Evolutionary conservation across 2,797 vertebrate genomes (phyloP).

Genomic region (Fundulus diaphanus): DNA sequence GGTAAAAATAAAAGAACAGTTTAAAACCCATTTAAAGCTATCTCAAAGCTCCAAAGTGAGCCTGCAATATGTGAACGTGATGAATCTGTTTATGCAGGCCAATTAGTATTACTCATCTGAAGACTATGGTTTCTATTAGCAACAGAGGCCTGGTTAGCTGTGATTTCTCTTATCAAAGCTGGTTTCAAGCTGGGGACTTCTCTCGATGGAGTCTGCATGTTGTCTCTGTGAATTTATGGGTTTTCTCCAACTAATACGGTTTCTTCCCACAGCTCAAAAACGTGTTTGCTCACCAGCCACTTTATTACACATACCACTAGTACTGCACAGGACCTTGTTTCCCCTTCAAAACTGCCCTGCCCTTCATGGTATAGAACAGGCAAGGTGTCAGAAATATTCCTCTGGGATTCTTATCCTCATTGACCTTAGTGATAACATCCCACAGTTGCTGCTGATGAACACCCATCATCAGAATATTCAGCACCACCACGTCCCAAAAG

Average conservation of each 20-base stretch:
- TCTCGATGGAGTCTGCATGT: background rate
- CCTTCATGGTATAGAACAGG: background rate
- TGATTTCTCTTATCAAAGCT: conserved; percentile 12
- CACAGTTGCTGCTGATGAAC: background rate
- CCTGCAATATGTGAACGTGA: conserved; percentile 11
- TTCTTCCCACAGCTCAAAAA: background rate
- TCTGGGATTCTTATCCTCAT: background rate
- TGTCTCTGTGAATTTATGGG: background rate
- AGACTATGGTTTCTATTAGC: conserved; percentile 5
- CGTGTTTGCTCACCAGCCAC: background rate
- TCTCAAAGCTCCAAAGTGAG: conserved; percentile 8
- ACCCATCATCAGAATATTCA: background rate
- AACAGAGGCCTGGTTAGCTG: conserved; percentile 18
- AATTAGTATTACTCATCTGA: conserved; percentile 39
- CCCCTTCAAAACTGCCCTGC: background rate
- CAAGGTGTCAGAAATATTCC: background rate
- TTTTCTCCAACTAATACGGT: background rate
- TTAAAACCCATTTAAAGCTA: conserved; percentile 9
- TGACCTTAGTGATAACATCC: background rate
- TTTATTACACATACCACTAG: background rate
- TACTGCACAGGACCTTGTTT: background rate
- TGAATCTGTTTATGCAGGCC: conserved; percentile 20
- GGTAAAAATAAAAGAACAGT: background rate
- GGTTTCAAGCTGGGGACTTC: background rate
- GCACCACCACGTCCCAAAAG: background rate